Evolutionary conservation across 2,113 vertebrate genomes (phyloP).

Genomic region (Callorhinus ursinus): DNA sequence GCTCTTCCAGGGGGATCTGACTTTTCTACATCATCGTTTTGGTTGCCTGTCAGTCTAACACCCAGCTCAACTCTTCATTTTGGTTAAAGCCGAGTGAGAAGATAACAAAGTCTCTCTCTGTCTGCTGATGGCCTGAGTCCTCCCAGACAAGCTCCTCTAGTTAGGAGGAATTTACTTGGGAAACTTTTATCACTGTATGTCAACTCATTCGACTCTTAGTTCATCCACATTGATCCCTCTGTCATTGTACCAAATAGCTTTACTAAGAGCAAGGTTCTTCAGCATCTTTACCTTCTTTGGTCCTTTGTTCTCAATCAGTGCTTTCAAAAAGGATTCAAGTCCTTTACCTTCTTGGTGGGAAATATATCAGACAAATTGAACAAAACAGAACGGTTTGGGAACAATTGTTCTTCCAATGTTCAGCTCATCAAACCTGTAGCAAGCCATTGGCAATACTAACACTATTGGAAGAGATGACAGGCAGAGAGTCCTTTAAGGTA

Average conservation of each 20-base stretch:
- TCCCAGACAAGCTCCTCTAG: not conserved
- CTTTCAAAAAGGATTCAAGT: conserved; percentile 36
- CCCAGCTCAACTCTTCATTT: not conserved
- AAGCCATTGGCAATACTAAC: not conserved
- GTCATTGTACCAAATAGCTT: conserved; percentile 18
- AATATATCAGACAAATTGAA: conserved; percentile 42
- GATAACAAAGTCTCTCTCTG: not conserved
- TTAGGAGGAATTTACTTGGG: not conserved
- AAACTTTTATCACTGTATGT: conserved; percentile 12
- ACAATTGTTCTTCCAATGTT: not conserved
- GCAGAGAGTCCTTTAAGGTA: not conserved
- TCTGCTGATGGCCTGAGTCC: not conserved
- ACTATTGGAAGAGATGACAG: not conserved
- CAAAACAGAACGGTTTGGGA: conserved; percentile 20
- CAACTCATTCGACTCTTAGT: conserved; percentile 20
- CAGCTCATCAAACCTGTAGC: not conserved
- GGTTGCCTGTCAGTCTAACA: not conserved
- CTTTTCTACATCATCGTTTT: not conserved
- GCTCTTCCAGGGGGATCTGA: not conserved
- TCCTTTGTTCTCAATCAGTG: conserved; percentile 7
- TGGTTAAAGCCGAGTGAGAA: not conserved
- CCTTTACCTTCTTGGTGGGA: conserved; percentile 34
- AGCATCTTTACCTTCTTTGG: not conserved
- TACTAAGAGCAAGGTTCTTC: not conserved
- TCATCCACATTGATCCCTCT: not conserved